phyloP scores from a whole-genome alignment of 2,888 invertebrate genomes.

The Chymomyza procnemis region DNA sequence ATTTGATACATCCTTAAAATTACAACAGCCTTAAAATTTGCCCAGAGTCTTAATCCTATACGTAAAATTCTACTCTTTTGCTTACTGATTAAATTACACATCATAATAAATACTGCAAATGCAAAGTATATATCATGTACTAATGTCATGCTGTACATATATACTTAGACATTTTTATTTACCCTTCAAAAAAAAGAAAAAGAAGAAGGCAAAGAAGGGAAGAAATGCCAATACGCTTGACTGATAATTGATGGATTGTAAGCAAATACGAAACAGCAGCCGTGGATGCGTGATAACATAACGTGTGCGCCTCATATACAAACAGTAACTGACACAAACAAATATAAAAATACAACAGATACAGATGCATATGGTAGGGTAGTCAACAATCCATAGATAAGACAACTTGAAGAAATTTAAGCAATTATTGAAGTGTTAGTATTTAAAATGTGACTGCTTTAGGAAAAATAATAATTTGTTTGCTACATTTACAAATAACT shows the following conservation, averaged over 20 bases:
- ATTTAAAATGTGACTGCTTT: background rate
- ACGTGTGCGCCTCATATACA: background rate
- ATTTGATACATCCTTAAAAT: too few species aligned
- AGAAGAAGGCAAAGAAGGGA: too few species aligned
- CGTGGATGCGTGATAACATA: background rate
- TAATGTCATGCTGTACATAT: background rate
- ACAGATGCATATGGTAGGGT: background rate
- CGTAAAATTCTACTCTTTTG: background rate
- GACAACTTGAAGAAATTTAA: background rate
- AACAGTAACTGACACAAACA: slow-evolving; percentile 26
- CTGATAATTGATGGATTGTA: slow-evolving; percentile 56
- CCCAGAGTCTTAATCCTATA: too few species aligned
- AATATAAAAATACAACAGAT: background rate
- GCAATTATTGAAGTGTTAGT: background rate
- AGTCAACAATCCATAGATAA: background rate
- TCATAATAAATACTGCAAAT: background rate
- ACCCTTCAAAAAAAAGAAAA: background rate
- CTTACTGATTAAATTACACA: background rate
- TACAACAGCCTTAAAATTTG: too few species aligned
- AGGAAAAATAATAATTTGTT: background rate
- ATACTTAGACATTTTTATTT: background rate
- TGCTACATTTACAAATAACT: background rate
- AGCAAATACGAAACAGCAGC: slow-evolving; percentile 46
- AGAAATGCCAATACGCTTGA: slow-evolving; percentile 37
- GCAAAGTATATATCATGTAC: background rate